These are phyloP conservation scores for Halesus radiatus DNA, from an alignment of 1,140 invertebrate species.

Conservation along the genomic window DNA sequence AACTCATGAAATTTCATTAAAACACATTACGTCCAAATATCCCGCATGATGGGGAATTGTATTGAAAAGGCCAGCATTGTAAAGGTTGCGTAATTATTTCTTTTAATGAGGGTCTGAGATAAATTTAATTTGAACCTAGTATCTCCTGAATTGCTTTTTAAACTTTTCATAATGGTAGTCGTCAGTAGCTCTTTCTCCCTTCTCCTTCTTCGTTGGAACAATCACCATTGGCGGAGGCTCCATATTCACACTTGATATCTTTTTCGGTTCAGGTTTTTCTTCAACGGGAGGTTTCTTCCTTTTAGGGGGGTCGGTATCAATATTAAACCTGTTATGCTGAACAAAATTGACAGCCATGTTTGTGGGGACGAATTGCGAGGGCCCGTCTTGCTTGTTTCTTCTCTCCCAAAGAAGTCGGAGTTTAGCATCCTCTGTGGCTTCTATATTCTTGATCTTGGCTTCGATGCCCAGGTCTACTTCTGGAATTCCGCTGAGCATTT, in stretches of 20 bases:
- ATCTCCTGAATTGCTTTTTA: conserved; percentile 95
- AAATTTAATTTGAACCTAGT: conserved; percentile 68
- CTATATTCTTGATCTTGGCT: conserved; percentile 97
- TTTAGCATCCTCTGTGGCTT: conserved; percentile 98
- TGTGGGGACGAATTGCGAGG: conserved; percentile 96
- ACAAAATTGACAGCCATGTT: conserved; percentile 99
- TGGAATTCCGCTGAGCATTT: conserved; percentile 99
- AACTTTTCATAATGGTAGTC: conserved; percentile 98
- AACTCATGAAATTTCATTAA: too few species aligned
- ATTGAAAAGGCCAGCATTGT: too few species aligned
- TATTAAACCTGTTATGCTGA: conserved; percentile 93
- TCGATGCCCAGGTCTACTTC: conserved; percentile 99
- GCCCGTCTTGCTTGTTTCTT: conserved; percentile 92
- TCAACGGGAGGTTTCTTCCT: conserved; percentile 42
- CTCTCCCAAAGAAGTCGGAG: conserved; percentile 90
- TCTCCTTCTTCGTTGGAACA: conserved; percentile 76
- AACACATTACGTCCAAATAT: too few species aligned
- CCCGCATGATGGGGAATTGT: too few species aligned
- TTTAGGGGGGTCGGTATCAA: conserved; percentile 46
- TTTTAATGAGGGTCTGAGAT: too few species aligned
- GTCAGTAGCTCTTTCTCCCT: conserved; percentile 93
- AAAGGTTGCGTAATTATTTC: too few species aligned
- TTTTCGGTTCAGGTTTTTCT: conserved; percentile 59
- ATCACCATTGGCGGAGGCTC: conserved; percentile 3
- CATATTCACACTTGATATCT: conserved; percentile 54